A percentile compares a stretch with the other conserved stretches of the same genome.
Evolutionary conservation across 2,113 vertebrate genomes (phyloP).

Genomic region (Marcusenius ussheri): DNA sequence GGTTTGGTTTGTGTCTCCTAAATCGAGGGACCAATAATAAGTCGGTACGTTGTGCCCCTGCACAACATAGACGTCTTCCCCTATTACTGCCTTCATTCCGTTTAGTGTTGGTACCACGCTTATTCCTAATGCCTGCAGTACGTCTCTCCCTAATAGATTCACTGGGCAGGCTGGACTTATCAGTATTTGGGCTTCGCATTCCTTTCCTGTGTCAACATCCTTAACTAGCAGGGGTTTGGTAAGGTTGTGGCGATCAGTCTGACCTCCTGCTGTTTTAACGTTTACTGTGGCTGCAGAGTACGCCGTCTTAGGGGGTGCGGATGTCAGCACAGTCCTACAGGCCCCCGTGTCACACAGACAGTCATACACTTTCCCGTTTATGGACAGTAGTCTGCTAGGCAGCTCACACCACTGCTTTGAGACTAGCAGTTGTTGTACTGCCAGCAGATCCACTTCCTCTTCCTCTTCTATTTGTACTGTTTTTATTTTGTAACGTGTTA

Average conservation of each 20-base stretch:
- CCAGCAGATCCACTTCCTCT: not conserved
- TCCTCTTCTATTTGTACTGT: not conserved
- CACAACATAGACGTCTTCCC: not conserved
- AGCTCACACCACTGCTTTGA: not conserved
- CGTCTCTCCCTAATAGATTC: not conserved
- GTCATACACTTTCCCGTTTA: not conserved
- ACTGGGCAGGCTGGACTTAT: constrained; percentile 4
- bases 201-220: not conserved
- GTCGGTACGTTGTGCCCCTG: no score
- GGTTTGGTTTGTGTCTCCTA: no score
- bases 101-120: constrained; percentile 1
- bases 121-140: not conserved
- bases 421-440: not conserved
- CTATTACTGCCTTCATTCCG: constrained; percentile 2
- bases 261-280: not conserved
- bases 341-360: not conserved
- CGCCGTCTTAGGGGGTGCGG: not conserved
- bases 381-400: not conserved
- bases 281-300: not conserved
- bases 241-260: not conserved
- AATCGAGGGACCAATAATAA: no score
- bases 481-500: not conserved
- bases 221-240: not conserved
- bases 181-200: not conserved
- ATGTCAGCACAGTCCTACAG: not conserved